These are phyloP conservation scores for Lysandra coridon DNA, from an alignment of 2,888 invertebrate genomes.

Conservation along the genomic window DNA sequence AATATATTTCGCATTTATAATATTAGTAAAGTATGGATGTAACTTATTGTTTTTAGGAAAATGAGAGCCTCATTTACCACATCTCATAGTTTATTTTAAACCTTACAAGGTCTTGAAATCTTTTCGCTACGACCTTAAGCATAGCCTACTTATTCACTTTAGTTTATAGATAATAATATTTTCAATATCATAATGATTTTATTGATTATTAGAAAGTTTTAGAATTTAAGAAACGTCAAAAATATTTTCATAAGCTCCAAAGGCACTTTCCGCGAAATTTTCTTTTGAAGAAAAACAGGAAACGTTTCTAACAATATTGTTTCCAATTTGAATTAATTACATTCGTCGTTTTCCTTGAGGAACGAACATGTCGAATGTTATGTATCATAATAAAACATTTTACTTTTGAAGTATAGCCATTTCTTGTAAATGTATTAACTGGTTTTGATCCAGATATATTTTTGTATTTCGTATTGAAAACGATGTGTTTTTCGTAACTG, in stretches of 20 bases:
- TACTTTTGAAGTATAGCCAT: background rate
- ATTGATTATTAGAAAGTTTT: background rate
- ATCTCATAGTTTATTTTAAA: too few species aligned
- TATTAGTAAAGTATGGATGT: too few species aligned
- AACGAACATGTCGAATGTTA: background rate
- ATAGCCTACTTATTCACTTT: too few species aligned
- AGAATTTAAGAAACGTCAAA: background rate
- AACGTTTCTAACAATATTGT: background rate
- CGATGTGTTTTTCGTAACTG: too few species aligned
- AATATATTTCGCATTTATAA: too few species aligned
- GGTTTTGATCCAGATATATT: background rate
- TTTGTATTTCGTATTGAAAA: background rate
- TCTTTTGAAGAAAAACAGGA: background rate
- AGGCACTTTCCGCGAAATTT: background rate
- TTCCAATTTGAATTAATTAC: background rate
- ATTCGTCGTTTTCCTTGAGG: background rate
- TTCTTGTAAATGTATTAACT: background rate
- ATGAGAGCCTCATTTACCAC: too few species aligned
- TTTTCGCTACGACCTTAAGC: too few species aligned
- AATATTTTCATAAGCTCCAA: background rate
- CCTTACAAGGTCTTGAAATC: too few species aligned
- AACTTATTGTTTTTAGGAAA: too few species aligned
- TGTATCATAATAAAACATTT: background rate
- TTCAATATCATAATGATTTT: background rate
- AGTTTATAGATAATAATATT: too few species aligned